Evolutionary conservation across 1,140 invertebrate genomes (phyloP), one percentile per base, ranked within the genome.

Genomic region (Acromyrmex charruanus): DNA sequence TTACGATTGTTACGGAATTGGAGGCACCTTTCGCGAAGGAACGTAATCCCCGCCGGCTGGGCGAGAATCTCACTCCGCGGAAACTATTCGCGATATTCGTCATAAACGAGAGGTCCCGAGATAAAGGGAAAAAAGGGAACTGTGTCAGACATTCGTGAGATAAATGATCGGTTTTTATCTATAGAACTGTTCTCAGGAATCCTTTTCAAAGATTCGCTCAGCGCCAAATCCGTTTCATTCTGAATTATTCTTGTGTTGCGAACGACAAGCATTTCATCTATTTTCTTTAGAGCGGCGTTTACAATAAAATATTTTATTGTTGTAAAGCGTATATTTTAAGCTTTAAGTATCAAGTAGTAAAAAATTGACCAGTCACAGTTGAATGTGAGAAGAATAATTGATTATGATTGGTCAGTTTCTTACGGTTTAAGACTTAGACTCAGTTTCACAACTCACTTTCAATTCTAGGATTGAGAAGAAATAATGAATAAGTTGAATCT

Each of bases 1-100:
- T 74, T 84, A 75, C 69, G 80, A 75, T 84, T 75, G 80, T 84
- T 75, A 61, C 39, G 55, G 69, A 71, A 71, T 81, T 71, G 51
- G 68, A 81, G 80, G 69, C 80, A 49, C 80, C 14, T 59, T 44
- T 51, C 55, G 39, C 80, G 39, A 63, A 35, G 16, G 39, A 75
- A 63, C 80, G 35, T 58, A 74, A 72, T 72, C 21, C 51, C 66
- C 35, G 51, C 10, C 6, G 31, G 35, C 16, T 68, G 75, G 3
- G 21, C 4, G 31, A 5, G 25, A 71, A 58, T 71, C n/a, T 28
- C 39, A 14, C 77, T 79, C 12, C 49, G 63, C 14, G 31, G 2
- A 75, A 75, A 84, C 35, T 75, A 51, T 75, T 16, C 68, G 39
- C 55, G 68, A 44, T 61, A 61, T 58, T 74, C 80, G 31, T 61